Conservation (phyloP, 1,140 invertebrate genomes). For the Heliconius hermathena region DNA sequence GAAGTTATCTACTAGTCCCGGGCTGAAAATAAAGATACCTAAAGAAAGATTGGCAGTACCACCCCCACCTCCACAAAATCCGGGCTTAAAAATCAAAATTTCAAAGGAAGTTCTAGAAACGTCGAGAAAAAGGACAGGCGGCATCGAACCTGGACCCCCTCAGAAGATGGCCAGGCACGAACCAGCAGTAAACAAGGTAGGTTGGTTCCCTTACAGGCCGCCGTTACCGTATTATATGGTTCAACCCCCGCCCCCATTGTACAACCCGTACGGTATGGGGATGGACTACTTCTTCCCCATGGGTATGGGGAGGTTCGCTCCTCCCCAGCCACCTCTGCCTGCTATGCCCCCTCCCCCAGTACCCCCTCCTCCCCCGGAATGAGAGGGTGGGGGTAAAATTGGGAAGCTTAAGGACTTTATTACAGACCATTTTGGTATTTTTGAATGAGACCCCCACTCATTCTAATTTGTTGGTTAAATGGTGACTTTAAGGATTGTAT, state of each 20-base stretch:
- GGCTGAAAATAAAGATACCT: slow-evolving; percentile 78
- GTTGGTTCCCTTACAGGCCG: slow-evolving; percentile 57
- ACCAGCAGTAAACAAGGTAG: slow-evolving; percentile 64
- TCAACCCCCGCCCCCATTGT: slow-evolving; percentile 65
- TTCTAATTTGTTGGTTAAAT: no score
- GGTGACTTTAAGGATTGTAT: not conserved
- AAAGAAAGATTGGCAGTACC: slow-evolving; percentile 76
- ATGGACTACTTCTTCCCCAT: slow-evolving; percentile 62
- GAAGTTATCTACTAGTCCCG: slow-evolving; percentile 66
- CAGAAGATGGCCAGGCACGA: slow-evolving; percentile 66
- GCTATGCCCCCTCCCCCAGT: slow-evolving; percentile 63
- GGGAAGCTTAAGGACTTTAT: not conserved
- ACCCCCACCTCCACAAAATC: slow-evolving; percentile 65
- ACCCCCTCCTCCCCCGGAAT: slow-evolving; percentile 72
- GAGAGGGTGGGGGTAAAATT: slow-evolving; percentile 7
- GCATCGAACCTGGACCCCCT: slow-evolving; percentile 54
- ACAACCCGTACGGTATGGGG: slow-evolving; percentile 49
- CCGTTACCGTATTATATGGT: slow-evolving; percentile 67
- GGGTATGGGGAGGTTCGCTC: slow-evolving; percentile 31
- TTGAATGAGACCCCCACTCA: no score
- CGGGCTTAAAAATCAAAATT: slow-evolving; percentile 78
- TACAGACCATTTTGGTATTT: no score
- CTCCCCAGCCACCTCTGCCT: slow-evolving; percentile 54
- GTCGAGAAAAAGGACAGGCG: slow-evolving; percentile 60
- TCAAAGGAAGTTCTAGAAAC: slow-evolving; percentile 75